Conservation (phyloP, 2,888 invertebrate genomes). For the Platycheirus rosarum region DNA sequence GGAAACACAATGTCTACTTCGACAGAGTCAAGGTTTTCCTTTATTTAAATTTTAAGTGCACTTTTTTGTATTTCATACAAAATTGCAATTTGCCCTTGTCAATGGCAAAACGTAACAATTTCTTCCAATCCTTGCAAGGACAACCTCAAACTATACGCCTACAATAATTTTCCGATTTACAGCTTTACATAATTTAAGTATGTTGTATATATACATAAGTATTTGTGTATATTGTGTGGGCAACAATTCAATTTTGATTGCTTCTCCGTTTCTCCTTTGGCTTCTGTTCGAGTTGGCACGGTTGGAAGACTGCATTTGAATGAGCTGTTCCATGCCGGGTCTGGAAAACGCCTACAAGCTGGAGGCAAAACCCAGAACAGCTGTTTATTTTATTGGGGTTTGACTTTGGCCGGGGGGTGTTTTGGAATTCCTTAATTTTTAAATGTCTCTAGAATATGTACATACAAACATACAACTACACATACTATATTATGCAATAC, state of each 20-base stretch:
- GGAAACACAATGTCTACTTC: slow-evolving; percentile 10
- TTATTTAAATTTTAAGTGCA: slow-evolving; percentile 24
- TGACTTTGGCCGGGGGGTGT: neutral
- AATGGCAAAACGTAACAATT: slow-evolving; percentile 57
- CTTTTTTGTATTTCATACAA: slow-evolving; percentile 22
- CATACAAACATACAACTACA: neutral
- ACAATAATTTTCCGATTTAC: slow-evolving; percentile 36
- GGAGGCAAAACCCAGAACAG: neutral
- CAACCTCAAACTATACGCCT: slow-evolving; percentile 24
- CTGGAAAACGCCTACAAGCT: neutral
- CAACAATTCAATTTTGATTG: slow-evolving; percentile 58
- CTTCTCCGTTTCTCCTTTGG: slow-evolving; percentile 23
- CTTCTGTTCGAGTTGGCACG: slow-evolving; percentile 8
- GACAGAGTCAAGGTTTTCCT: slow-evolving; percentile 23
- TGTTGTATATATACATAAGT: too few species aligned
- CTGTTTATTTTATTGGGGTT: slow-evolving; percentile 6
- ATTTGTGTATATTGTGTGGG: slow-evolving; percentile 25
- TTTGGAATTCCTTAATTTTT: neutral
- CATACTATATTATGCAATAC: too few species aligned
- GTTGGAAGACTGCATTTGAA: slow-evolving; percentile 12
- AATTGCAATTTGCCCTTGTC: slow-evolving; percentile 57
- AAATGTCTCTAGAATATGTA: neutral
- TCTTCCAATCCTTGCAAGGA: slow-evolving; percentile 46
- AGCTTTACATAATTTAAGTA: too few species aligned
- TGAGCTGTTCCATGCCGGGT: neutral